Conservation (phyloP, 1,140 invertebrate genomes). For the Drosophila aff. region DNA sequence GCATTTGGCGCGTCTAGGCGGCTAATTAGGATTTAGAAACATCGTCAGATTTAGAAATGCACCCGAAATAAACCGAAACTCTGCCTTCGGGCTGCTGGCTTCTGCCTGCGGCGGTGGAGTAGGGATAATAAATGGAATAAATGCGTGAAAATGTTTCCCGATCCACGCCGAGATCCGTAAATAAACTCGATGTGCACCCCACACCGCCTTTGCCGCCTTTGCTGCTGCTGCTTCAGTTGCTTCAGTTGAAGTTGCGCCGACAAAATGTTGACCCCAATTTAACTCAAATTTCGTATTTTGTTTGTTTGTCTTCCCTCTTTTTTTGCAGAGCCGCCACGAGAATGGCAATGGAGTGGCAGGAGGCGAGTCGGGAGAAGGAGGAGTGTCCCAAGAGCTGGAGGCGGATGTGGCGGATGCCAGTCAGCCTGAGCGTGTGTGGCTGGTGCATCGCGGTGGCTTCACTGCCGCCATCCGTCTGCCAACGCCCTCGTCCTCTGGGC, state of each 20-base stretch:
- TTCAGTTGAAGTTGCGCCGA: conserved; percentile 74
- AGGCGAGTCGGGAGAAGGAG: conserved; percentile 25
- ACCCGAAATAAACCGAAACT: conserved; percentile 68
- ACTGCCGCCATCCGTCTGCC: conserved; percentile 90
- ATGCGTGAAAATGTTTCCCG: conserved; percentile 74
- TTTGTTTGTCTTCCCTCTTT: conserved; percentile 51
- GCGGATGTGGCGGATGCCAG: conserved; percentile 91
- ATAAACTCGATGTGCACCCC: conserved; percentile 50
- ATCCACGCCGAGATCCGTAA: conserved; percentile 56
- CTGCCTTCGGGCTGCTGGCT: conserved; percentile 14
- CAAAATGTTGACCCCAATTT: conserved; percentile 76
- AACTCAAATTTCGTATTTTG: conserved; percentile 44
- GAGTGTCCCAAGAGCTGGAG: conserved; percentile 87
- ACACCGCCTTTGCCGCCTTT: no score
- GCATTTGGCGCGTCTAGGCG: conserved; percentile 72
- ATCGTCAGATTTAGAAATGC: conserved; percentile 79
- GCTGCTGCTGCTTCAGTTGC: conserved; percentile 1
- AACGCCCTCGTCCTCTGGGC: conserved; percentile 49
- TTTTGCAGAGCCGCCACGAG: conserved; percentile 86
- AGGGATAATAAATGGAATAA: conserved; percentile 80
- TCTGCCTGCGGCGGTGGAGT: conserved; percentile 38
- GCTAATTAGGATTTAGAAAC: conserved; percentile 83
- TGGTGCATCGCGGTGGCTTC: conserved; percentile 96
- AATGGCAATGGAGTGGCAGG: conserved; percentile 79
- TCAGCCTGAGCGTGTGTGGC: conserved; percentile 89